Evolutionary conservation across 2,113 vertebrate genomes (phyloP).

Genomic region (Neogale vison): DNA sequence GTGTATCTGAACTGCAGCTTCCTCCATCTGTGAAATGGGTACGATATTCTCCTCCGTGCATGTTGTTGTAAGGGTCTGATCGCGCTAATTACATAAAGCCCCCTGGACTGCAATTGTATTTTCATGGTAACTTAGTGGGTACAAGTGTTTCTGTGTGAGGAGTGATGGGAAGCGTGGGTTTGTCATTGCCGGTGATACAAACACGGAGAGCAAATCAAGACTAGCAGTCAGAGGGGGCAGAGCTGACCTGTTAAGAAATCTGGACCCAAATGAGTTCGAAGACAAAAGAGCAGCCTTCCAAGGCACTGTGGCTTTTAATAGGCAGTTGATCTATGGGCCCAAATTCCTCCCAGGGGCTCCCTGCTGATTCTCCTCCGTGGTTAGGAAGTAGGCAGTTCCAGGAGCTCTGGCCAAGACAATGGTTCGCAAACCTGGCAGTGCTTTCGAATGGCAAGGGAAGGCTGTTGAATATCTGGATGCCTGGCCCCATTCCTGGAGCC

Average conservation of each 20-base stretch:
- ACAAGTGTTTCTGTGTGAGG: background rate
- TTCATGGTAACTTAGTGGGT: background rate
- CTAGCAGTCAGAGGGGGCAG: background rate
- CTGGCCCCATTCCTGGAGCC: background rate
- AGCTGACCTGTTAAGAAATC: background rate
- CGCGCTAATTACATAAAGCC: background rate
- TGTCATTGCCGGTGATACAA: background rate
- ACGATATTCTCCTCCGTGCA: background rate
- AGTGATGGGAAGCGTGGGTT: background rate
- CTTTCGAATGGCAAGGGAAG: background rate
- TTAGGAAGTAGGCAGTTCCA: background rate
- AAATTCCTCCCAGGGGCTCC: background rate
- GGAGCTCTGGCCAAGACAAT: background rate
- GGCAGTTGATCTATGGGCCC: background rate
- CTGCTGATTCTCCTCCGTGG: background rate
- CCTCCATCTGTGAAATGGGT: background rate
- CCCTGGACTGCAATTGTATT: background rate
- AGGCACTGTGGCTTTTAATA: background rate
- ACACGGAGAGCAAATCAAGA: background rate
- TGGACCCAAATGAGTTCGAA: background rate
- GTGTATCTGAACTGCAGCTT: background rate
- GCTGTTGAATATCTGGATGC: background rate
- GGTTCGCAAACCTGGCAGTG: background rate
- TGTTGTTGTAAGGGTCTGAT: background rate
- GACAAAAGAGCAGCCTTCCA: background rate